A percentile compares a stretch with the other conserved stretches of the same genome.
These are phyloP conservation scores for Pseudolycoriella hygida DNA, from an alignment of 2,888 invertebrate species.

Conservation along the genomic window DNA sequence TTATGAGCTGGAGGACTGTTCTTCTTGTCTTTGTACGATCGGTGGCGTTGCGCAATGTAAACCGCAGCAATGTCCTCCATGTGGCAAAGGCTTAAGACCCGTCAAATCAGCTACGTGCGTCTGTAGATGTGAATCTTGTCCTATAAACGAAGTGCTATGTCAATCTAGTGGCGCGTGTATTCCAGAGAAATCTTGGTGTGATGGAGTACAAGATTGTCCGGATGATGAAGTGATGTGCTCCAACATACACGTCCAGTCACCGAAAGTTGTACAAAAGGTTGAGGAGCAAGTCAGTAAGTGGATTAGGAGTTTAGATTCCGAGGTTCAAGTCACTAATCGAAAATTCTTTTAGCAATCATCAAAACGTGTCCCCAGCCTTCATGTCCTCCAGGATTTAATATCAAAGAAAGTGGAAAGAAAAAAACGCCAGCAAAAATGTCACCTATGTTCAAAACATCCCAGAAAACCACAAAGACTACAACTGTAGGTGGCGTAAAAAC, in stretches of 20 bases:
- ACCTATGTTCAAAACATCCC: constrained; percentile 26
- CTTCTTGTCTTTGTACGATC: constrained; percentile 60
- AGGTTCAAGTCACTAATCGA: too few relatives aligned
- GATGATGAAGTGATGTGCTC: constrained; percentile 61
- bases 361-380: constrained; percentile 29
- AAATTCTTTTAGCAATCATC: constrained; percentile 10
- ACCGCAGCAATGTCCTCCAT: constrained; percentile 48
- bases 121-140: constrained; percentile 58
- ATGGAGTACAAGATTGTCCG: constrained; percentile 62
- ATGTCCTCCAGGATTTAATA: constrained; percentile 33
- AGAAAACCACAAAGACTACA: constrained; percentile 11
- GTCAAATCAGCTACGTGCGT: constrained; percentile 43
- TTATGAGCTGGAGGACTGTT: constrained; percentile 55
- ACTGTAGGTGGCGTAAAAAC: background rate
- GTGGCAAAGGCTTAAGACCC: constrained; percentile 37
- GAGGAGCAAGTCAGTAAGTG: background rate
- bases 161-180: constrained; percentile 59
- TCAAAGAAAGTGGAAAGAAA: constrained; percentile 26
- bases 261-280: background rate
- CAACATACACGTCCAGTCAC: constrained; percentile 15
- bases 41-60: constrained; percentile 54
- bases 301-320: too few relatives aligned
- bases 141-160: constrained; percentile 44
- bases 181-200: constrained; percentile 53
- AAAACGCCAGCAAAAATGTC: constrained; percentile 23